These are phyloP conservation scores for Gadopsis bispinosus DNA, from an alignment of 2,797 vertebrate genomes.

Conservation along the genomic window DNA sequence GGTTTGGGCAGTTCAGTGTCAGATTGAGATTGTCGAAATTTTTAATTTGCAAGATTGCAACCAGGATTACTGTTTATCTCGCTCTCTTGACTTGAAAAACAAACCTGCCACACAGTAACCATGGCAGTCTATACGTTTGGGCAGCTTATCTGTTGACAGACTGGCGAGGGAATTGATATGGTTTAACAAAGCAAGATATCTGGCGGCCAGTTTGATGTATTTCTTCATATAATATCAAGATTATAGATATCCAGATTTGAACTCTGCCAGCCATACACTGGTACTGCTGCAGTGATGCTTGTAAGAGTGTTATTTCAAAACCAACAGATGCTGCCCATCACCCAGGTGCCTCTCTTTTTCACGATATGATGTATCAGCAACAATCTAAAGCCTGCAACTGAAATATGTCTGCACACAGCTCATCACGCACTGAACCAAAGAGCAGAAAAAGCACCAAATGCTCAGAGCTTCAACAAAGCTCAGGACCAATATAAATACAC, in stretches of 20 bases:
- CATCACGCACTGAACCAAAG: background rate
- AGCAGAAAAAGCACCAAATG: slow-evolving; percentile 1
- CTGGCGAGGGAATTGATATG: background rate
- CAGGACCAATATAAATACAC: slow-evolving; percentile 13
- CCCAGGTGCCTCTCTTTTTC: background rate
- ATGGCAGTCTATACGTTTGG: background rate
- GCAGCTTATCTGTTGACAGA: background rate
- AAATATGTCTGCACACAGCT: slow-evolving; percentile 3
- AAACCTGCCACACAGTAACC: background rate
- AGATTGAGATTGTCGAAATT: background rate
- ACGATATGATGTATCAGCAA: background rate
- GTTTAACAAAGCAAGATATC: background rate
- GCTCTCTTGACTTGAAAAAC: background rate
- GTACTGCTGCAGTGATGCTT: background rate
- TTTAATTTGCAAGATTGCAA: background rate
- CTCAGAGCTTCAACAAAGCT: background rate
- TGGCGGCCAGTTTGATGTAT: background rate
- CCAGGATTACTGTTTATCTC: background rate
- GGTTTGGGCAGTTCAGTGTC: background rate
- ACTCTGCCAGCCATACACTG: background rate
- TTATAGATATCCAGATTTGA: background rate
- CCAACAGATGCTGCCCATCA: background rate
- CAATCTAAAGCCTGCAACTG: slow-evolving; percentile 22
- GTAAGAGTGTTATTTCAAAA: slow-evolving; percentile 3
- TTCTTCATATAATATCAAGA: background rate